Evolutionary conservation across 1,140 invertebrate genomes (phyloP), one percentile per base, ranked within the genome.

Genomic region (Drosophila obscura): DNA sequence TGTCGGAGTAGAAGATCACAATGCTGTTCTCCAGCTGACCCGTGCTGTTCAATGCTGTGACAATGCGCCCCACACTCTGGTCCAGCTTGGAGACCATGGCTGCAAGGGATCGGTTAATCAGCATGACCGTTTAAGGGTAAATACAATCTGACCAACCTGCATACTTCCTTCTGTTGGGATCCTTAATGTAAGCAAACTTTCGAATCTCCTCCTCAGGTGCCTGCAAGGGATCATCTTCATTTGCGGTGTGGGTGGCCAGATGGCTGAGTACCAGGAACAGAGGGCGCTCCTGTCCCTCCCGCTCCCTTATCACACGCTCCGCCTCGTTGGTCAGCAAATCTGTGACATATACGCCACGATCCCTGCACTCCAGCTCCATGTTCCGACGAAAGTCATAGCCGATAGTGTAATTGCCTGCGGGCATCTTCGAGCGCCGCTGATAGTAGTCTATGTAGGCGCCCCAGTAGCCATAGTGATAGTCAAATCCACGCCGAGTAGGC

Each of bases 21-120:
- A 97, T 94, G 6, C 95, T 94, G 84, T 96, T 95, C 7, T 95
- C 92, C 6, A 97, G 85, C 93, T 97, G 96, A 0, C 93, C 91
- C 52, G 93, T 94, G 11, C 93, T 91, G 26, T 94, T 88, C n/a
- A 98, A 92, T 4, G 96, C 94, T 24, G 93, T 83, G n/a, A 95
- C 93, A 4, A 98, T 94, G 35, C 94, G 92, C 0, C 97, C 97
- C 0, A 98, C 94, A 60, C 96, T 96, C 67, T 97, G 94, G 91
- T 98, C 97, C 35, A 98, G 90, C 83, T 95, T 96, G n/a, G 96
- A 95, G 0, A 98, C 93, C 96, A 98, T 97, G 2, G 95, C 97
- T 97, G 35, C 11, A 39, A 26, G 19, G 19, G 8, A 2, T 26
- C 13, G 4, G 5, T 26, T 49, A 5, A 22, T n/a, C 16, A 13